Percentiles rank a stretch among this genome's conserved stretches.
Evolutionary conservation across 1,140 invertebrate species (phyloP).

Genomic region (Drosophila repletoides): DNA sequence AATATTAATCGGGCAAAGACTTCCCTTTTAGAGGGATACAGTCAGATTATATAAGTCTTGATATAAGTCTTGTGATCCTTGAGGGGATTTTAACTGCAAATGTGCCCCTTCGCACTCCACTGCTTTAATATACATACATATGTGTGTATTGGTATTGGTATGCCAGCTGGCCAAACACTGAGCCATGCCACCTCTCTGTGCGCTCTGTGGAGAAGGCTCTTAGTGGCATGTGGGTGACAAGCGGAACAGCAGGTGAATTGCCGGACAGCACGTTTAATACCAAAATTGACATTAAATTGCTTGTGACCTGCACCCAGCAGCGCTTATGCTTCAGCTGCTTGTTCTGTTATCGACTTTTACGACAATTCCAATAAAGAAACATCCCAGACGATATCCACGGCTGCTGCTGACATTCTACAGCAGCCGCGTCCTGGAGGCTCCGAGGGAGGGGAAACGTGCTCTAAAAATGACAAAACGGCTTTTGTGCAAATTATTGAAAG

Average conservation of each 20-base stretch:
- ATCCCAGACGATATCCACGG: slow-evolving; percentile 57
- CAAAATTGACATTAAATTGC: slow-evolving; percentile 81
- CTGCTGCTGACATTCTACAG: slow-evolving; percentile 21
- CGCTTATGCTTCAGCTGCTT: slow-evolving; percentile 4
- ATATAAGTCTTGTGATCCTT: too few species aligned
- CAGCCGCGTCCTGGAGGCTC: background rate
- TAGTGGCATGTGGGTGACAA: slow-evolving; percentile 46
- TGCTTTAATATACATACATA: background rate
- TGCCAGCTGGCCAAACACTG: slow-evolving; percentile 50
- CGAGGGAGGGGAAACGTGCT: slow-evolving; percentile 10
- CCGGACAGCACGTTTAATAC: slow-evolving; percentile 76
- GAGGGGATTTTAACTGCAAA: too few species aligned
- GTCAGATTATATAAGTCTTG: too few species aligned
- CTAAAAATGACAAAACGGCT: slow-evolving; percentile 58
- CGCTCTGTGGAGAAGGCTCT: background rate
- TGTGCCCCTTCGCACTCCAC: too few species aligned
- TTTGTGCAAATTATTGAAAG: slow-evolving; percentile 64
- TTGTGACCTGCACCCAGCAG: slow-evolving; percentile 64
- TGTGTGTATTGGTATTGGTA: slow-evolving; percentile 22
- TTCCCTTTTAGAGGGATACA: too few species aligned
- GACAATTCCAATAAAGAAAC: slow-evolving; percentile 78
- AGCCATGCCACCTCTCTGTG: background rate
- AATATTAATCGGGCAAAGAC: too few species aligned
- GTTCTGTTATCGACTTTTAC: slow-evolving; percentile 77
- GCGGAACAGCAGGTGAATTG: slow-evolving; percentile 63